phyloP scores from a whole-genome alignment of 1,140 invertebrate genomes.

The Trialeurodes vaporariorum region DNA sequence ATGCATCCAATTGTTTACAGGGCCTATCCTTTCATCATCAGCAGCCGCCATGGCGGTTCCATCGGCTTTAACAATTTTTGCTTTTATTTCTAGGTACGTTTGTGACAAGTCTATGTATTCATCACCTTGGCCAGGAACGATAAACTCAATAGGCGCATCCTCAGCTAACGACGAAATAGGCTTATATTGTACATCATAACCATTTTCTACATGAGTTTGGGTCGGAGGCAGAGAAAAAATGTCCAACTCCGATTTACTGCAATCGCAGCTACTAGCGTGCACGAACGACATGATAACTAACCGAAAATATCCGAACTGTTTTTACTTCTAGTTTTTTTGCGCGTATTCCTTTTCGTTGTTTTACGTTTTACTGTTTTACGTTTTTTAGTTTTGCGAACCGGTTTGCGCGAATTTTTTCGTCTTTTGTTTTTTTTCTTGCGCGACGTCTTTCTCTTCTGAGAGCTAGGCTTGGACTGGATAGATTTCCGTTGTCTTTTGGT shows the following conservation, averaged over 20 bases:
- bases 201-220: constrained; percentile 32
- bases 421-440: no score
- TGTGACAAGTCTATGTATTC: constrained; percentile 34
- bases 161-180: constrained; percentile 32
- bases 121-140: constrained; percentile 29
- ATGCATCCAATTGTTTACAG: constrained; percentile 17
- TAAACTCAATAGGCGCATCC: constrained; percentile 34
- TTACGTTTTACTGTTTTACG: constrained; percentile 6
- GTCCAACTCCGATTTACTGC: constrained; percentile 33
- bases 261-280: constrained; percentile 24
- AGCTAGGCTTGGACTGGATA: background rate
- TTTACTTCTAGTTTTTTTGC: background rate
- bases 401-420: no score
- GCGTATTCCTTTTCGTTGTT: background rate
- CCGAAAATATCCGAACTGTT: constrained; percentile 5
- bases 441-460: background rate
- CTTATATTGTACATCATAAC: constrained; percentile 32
- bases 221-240: constrained; percentile 34
- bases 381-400: background rate
- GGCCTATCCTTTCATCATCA: constrained; percentile 23
- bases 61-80: constrained; percentile 23
- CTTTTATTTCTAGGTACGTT: constrained; percentile 31
- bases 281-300: constrained; percentile 22
- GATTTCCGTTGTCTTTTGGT: background rate
- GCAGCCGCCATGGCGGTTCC: constrained; percentile 17